A percentile compares a stretch with the other conserved stretches of the same genome.
Evolutionary conservation across 1,140 invertebrate species (phyloP).

Genomic region (Neodiprion pinetum): DNA sequence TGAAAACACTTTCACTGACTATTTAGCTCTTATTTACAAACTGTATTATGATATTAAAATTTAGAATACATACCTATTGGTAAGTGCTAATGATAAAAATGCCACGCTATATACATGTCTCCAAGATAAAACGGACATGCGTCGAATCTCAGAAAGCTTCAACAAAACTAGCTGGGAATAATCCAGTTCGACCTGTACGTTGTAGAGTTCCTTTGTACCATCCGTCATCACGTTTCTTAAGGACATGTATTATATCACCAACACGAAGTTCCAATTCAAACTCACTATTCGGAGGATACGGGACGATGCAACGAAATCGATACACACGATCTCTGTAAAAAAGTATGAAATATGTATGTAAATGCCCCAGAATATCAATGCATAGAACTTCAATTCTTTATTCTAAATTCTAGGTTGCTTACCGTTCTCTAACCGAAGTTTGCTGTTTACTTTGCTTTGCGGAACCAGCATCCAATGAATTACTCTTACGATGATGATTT

Average conservation of each 20-base stretch:
- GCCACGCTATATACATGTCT: slow-evolving; percentile 58
- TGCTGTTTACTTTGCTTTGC: slow-evolving; percentile 60
- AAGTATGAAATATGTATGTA: slow-evolving; percentile 13
- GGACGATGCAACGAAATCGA: slow-evolving; percentile 88
- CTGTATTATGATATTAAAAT: not conserved
- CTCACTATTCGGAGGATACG: slow-evolving; percentile 94
- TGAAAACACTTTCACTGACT: slow-evolving; percentile 2
- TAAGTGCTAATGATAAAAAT: slow-evolving; percentile 3
- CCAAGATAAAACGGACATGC: slow-evolving; percentile 49
- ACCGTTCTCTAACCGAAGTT: slow-evolving; percentile 68
- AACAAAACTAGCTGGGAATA: slow-evolving; percentile 95
- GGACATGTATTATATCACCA: slow-evolving; percentile 90
- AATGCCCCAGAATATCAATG: slow-evolving; percentile 5
- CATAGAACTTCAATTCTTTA: slow-evolving; percentile 17
- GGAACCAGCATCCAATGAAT: slow-evolving; percentile 76
- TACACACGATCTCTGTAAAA: slow-evolving; percentile 52
- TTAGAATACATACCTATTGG: not conserved
- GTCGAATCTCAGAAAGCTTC: slow-evolving; percentile 70
- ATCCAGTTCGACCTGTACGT: slow-evolving; percentile 86
- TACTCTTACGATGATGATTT: slow-evolving; percentile 78
- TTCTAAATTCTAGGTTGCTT: slow-evolving; percentile 35
- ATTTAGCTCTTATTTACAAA: not conserved
- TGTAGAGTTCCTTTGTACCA: slow-evolving; percentile 95
- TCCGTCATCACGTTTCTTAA: slow-evolving; percentile 91
- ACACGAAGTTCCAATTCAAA: slow-evolving; percentile 89